A percentile compares a stretch with the other conserved stretches of the same genome.
phyloP scores from a whole-genome alignment of 2,797 vertebrate species.

The Pantherophis vulpinus region DNA sequence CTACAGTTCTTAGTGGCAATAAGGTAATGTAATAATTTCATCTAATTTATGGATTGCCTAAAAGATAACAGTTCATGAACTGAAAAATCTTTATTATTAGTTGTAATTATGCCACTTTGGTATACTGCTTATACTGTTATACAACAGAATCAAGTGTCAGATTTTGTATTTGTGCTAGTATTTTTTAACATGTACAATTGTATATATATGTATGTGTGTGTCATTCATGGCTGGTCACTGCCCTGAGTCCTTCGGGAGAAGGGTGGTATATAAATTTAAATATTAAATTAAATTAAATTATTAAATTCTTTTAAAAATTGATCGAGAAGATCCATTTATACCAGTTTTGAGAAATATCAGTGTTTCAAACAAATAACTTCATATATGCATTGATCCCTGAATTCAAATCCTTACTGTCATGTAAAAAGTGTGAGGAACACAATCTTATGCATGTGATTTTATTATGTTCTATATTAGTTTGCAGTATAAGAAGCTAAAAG shows the following conservation, averaged over 20 bases:
- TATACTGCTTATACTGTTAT: neutral
- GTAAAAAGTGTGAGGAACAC: neutral
- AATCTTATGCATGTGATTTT: neutral
- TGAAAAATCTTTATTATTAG: neutral
- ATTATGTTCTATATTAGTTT: neutral
- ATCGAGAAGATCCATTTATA: slow-evolving; percentile 12
- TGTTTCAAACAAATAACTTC: slow-evolving; percentile 45
- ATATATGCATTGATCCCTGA: neutral
- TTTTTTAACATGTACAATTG: neutral
- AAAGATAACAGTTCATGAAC: neutral
- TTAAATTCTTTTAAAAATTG: neutral
- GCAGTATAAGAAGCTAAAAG: slow-evolving; percentile 39
- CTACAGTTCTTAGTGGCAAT: neutral
- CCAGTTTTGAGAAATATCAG: slow-evolving; percentile 36
- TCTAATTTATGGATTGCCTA: neutral
- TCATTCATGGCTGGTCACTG: too few species aligned
- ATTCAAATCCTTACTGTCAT: neutral
- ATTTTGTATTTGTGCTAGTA: neutral
- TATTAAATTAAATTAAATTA: too few species aligned
- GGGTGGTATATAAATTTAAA: too few species aligned
- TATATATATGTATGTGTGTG: neutral
- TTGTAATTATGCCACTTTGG: neutral
- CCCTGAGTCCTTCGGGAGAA: too few species aligned
- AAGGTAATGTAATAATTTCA: neutral
- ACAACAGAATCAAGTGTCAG: neutral